Conservation (phyloP, 1,140 invertebrate species). For the Probaryconus sp. region DNA sequence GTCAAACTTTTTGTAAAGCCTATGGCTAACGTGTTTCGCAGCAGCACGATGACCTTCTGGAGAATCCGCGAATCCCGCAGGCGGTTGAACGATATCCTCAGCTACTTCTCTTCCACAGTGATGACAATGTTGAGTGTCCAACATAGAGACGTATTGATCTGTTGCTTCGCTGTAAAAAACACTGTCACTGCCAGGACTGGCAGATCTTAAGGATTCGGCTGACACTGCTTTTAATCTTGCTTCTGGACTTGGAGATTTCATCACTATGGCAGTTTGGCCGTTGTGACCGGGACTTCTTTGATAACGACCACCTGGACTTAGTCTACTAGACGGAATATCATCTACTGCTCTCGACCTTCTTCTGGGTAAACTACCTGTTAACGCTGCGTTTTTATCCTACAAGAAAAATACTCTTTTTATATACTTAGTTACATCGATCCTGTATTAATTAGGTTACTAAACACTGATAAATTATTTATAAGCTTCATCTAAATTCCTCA, state of each 20-base stretch:
- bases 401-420: neutral
- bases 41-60: conserved; percentile 81
- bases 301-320: conserved; percentile 72
- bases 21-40: conserved; percentile 75
- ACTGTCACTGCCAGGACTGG: conserved; percentile 91
- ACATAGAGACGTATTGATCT: conserved; percentile 72
- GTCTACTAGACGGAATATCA: conserved; percentile 69
- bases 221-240: conserved; percentile 87
- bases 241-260: conserved; percentile 77
- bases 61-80: conserved; percentile 91
- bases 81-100: conserved; percentile 89
- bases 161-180: conserved; percentile 91
- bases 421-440: neutral
- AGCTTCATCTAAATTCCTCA: too few relatives aligned
- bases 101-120: conserved; percentile 88
- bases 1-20: conserved; percentile 89
- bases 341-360: conserved; percentile 82
- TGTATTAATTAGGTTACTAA: too few relatives aligned
- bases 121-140: conserved; percentile 81
- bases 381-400: conserved; percentile 79
- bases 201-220: conserved; percentile 89
- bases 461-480: neutral
- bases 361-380: conserved; percentile 83
- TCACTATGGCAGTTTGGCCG: conserved; percentile 66
- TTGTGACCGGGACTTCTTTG: conserved; percentile 72